phyloP scores from a whole-genome alignment of 2,113 vertebrate genomes.

The Sorex araneus region DNA sequence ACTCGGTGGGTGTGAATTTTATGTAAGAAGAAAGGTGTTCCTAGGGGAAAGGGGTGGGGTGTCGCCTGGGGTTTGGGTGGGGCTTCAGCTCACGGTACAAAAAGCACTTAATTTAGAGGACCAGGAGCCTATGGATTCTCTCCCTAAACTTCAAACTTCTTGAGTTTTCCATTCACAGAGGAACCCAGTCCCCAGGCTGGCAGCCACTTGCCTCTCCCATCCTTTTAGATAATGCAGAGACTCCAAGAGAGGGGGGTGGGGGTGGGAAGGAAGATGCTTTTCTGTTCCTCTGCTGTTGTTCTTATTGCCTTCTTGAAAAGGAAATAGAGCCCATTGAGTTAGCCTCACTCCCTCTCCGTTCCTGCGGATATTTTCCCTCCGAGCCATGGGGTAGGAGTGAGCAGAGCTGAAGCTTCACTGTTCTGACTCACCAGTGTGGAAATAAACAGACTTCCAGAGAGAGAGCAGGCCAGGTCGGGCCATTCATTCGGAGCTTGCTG shows the following conservation, averaged over 20 bases:
- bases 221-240: conserved; percentile 22
- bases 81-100: not conserved
- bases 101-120: not conserved
- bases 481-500: not conserved
- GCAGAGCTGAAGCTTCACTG: conserved; percentile 37
- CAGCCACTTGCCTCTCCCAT: conserved; percentile 45
- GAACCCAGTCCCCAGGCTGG: not conserved
- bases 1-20: conserved; percentile 50
- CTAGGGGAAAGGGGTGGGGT: not conserved
- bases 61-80: not conserved
- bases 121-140: not conserved
- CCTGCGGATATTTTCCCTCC: conserved; percentile 64
- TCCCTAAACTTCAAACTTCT: not conserved
- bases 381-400: conserved; percentile 36
- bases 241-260: not conserved
- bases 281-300: conserved; percentile 60
- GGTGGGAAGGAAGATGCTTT: too few species aligned
- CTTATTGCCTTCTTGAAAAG: conserved; percentile 43
- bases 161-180: conserved; percentile 20
- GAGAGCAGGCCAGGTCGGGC: conserved; percentile 38
- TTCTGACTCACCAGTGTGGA: conserved; percentile 32
- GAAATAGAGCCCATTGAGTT: conserved; percentile 49
- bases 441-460: conserved; percentile 32
- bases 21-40: not conserved
- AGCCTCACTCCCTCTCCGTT: conserved; percentile 61